Conservation (phyloP, 2,113 vertebrate species). For the Calypte anna region DNA sequence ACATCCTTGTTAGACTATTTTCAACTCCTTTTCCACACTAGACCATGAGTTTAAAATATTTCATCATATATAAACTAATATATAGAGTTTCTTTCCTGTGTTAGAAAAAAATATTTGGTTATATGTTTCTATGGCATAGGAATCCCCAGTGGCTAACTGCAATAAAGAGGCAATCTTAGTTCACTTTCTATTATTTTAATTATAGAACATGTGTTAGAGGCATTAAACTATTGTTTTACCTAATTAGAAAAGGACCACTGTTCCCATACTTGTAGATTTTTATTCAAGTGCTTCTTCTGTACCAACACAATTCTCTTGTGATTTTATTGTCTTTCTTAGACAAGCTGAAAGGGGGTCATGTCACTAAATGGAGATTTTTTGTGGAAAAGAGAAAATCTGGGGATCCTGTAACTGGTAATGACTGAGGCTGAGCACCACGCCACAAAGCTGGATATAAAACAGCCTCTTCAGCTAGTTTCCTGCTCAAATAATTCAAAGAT, state of each 20-base stretch:
- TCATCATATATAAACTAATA: background rate
- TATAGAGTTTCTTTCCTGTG: background rate
- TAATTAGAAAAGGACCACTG: background rate
- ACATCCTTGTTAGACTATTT: background rate
- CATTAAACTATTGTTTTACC: background rate
- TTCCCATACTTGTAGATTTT: background rate
- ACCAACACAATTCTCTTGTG: background rate
- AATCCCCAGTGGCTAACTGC: background rate
- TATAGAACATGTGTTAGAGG: background rate
- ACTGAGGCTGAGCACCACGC: background rate
- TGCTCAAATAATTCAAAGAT: background rate
- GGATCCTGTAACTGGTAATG: background rate
- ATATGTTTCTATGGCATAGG: background rate
- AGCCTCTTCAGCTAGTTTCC: background rate
- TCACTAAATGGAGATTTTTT: background rate
- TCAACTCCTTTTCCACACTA: background rate
- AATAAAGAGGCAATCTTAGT: background rate
- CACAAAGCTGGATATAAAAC: background rate
- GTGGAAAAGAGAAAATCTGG: background rate
- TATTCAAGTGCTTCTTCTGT: background rate
- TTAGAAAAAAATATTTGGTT: background rate
- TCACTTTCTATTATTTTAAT: background rate
- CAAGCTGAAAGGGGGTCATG: background rate
- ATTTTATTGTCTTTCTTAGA: background rate
- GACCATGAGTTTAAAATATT: background rate